Conservation (phyloP, 2,888 invertebrate genomes). For the Eupithecia inturbata region DNA sequence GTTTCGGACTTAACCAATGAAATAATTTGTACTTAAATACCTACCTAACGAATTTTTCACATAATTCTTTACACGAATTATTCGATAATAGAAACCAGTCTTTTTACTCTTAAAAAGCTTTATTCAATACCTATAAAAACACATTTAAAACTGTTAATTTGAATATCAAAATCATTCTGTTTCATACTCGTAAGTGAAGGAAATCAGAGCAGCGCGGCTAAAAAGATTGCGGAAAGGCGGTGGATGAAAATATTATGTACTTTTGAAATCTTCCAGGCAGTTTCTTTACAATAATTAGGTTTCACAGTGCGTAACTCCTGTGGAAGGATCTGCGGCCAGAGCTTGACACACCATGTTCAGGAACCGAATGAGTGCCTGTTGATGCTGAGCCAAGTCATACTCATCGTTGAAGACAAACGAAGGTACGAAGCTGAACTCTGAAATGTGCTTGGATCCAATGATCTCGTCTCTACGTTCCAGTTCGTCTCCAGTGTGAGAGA, state of each 20-base stretch:
- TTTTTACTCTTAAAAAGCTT: neutral
- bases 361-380: slow-evolving; percentile 52
- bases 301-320: slow-evolving; percentile 59
- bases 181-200: neutral
- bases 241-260: neutral
- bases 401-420: slow-evolving; percentile 65
- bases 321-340: slow-evolving; percentile 59
- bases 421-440: slow-evolving; percentile 63
- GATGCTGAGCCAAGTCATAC: slow-evolving; percentile 49
- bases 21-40: neutral
- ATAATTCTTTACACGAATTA: neutral
- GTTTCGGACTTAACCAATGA: neutral
- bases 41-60: neutral
- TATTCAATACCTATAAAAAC: neutral
- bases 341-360: slow-evolving; percentile 65
- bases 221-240: neutral
- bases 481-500: slow-evolving; percentile 56
- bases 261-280: neutral
- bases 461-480: slow-evolving; percentile 61
- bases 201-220: slow-evolving; percentile 38
- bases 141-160: neutral
- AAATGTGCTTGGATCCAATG: slow-evolving; percentile 56
- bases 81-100: neutral
- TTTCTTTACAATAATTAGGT: slow-evolving; percentile 44
- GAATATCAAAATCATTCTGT: neutral